These are phyloP conservation scores for Tetrax tetrax DNA, from an alignment of 2,113 vertebrate species.

Conservation along the genomic window DNA sequence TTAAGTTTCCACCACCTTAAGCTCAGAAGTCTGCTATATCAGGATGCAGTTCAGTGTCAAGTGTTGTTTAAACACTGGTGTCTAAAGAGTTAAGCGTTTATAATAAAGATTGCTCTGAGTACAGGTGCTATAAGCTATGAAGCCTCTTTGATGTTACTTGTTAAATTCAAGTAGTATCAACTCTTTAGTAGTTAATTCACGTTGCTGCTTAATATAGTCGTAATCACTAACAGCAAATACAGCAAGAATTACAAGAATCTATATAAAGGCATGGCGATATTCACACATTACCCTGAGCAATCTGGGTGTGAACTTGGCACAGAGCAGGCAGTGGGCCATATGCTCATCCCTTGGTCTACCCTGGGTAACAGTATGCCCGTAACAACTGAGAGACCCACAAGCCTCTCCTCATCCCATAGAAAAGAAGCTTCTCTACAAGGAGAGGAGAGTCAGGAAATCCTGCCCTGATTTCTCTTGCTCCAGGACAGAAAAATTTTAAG, in stretches of 20 bases:
- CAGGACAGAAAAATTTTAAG: not conserved
- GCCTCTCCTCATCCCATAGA: not conserved
- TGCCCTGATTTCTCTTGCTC: not conserved
- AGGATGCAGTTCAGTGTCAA: not conserved
- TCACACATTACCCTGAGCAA: not conserved
- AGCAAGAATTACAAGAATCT: not conserved
- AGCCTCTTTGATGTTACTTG: not conserved
- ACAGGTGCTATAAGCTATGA: not conserved
- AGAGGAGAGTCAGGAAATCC: not conserved
- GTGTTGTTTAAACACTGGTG: not conserved
- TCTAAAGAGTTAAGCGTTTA: not conserved
- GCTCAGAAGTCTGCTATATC: not conserved
- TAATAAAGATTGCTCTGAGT: not conserved
- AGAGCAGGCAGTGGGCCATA: not conserved
- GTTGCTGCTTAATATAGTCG: not conserved
- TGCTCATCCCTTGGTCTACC: not conserved
- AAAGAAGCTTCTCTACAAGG: not conserved
- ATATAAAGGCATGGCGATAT: accelerated
- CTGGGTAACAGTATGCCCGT: not conserved
- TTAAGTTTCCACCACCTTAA: not conserved
- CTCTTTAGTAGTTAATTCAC: not conserved
- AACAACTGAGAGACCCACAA: not conserved
- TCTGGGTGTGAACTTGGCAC: not conserved
- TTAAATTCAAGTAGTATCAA: not conserved
- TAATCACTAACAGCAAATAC: not conserved